Conservation (phyloP, 2,113 vertebrate species). For the Triplophysa rosa region DNA sequence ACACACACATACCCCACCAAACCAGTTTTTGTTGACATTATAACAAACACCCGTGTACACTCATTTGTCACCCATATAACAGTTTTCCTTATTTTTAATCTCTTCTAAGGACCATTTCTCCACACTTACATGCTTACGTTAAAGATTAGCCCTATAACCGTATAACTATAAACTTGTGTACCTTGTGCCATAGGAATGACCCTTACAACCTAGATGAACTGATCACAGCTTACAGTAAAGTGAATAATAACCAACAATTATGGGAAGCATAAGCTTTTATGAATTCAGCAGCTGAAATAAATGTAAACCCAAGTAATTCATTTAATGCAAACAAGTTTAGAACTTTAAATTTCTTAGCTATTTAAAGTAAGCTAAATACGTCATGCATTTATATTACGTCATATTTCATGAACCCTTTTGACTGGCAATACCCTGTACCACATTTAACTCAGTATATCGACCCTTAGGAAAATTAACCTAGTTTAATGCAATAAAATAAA, state of each 20-base stretch:
- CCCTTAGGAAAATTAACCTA: too few relatives aligned
- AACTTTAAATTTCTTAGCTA: too few relatives aligned
- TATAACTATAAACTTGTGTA: not conserved
- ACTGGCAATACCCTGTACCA: too few relatives aligned
- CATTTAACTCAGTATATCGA: too few relatives aligned
- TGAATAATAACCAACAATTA: not conserved
- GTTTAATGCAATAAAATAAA: too few relatives aligned
- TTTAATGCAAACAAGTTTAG: not conserved
- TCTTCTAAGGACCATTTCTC: not conserved
- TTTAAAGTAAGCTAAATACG: too few relatives aligned
- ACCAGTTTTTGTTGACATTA: conserved; percentile 32
- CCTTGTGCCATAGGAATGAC: not conserved
- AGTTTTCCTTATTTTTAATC: not conserved
- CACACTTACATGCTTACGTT: not conserved
- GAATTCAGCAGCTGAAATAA: not conserved
- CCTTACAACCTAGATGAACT: too few relatives aligned
- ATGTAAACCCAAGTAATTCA: too few relatives aligned
- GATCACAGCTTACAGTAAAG: not conserved
- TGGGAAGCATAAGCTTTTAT: not conserved
- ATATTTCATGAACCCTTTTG: too few relatives aligned
- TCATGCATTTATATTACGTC: too few relatives aligned
- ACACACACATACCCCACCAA: not conserved
- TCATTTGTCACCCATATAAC: not conserved
- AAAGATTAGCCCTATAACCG: not conserved
- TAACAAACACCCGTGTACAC: not conserved